Evolutionary conservation across 2,888 invertebrate species (phyloP).

Genomic region (Sipunculus nudus): DNA sequence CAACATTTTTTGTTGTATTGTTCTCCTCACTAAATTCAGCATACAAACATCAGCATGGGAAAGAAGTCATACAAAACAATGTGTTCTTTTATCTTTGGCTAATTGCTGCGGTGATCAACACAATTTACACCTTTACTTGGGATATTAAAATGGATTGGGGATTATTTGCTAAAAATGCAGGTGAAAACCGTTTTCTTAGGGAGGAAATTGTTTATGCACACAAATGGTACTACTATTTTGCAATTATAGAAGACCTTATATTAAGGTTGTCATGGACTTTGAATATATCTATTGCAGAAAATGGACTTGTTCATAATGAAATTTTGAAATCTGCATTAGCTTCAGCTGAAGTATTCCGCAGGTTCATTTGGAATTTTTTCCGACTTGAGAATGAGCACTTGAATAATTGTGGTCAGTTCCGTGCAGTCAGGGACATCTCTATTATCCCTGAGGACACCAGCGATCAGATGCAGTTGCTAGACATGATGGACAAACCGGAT

Average conservation of each 20-base stretch:
- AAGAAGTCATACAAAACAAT: slow-evolving; percentile 47
- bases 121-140: slow-evolving; percentile 96
- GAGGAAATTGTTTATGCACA: slow-evolving; percentile 96
- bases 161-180: slow-evolving; percentile 87
- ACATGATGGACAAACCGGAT: slow-evolving; percentile 95
- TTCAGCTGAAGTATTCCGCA: slow-evolving; percentile 68
- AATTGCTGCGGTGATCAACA: slow-evolving; percentile 78
- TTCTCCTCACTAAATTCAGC: slow-evolving; percentile 73
- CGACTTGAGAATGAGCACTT: slow-evolving; percentile 98
- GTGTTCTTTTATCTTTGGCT: slow-evolving; percentile 79
- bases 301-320: slow-evolving; percentile 79
- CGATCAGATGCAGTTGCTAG: slow-evolving; percentile 80
- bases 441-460: slow-evolving; percentile 73
- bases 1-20: slow-evolving; percentile 93
- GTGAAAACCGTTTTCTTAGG: slow-evolving; percentile 83
- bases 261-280: slow-evolving; percentile 93
- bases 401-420: slow-evolving; percentile 97
- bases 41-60: slow-evolving; percentile 66
- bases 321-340: slow-evolving; percentile 67
- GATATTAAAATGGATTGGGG: slow-evolving; percentile 99
- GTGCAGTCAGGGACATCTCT: slow-evolving; percentile 94
- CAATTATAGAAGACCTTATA: slow-evolving; percentile 92
- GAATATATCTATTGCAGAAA: slow-evolving; percentile 85
- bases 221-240: slow-evolving; percentile 90
- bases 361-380: slow-evolving; percentile 99